Conservation (phyloP, 1,140 invertebrate genomes). For the Drosophila tsacasi region DNA sequence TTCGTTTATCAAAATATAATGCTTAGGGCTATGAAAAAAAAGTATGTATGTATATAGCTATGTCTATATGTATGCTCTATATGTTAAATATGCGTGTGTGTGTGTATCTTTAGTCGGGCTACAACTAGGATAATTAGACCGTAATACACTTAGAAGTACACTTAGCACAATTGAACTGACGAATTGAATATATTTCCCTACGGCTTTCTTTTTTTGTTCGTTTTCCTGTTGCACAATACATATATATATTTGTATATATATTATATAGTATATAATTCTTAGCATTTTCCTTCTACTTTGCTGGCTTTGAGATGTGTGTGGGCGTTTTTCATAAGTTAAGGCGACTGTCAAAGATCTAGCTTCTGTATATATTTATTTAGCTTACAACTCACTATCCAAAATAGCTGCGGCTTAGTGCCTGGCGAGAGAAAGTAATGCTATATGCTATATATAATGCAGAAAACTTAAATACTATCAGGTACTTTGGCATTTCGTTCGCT, state of each 20-base stretch:
- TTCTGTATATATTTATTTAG: conserved; percentile 34
- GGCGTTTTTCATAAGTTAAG: conserved; percentile 75
- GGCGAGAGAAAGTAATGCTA: conserved; percentile 29
- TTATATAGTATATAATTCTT: conserved; percentile 1
- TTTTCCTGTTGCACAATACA: background rate
- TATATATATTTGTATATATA: background rate
- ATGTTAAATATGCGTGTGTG: conserved; percentile 43
- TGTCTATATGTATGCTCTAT: conserved; percentile 43
- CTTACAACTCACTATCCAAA: conserved; percentile 20
- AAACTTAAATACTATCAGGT: conserved; percentile 83
- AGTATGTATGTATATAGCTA: conserved; percentile 37
- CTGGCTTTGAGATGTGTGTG: conserved; percentile 49
- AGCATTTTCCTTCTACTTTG: background rate
- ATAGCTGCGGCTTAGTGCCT: conserved; percentile 2
- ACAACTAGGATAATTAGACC: conserved; percentile 72
- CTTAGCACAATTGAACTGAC: conserved; percentile 76
- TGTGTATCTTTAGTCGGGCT: conserved; percentile 45
- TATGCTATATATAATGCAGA: conserved; percentile 33
- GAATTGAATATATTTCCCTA: conserved; percentile 42
- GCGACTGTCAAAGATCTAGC: conserved; percentile 69
- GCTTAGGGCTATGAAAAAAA: conserved; percentile 54
- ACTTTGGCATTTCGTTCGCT: conserved; percentile 77
- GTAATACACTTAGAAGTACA: conserved; percentile 80
- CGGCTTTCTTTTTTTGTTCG: background rate
- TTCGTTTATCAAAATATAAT: conserved; percentile 68